Base-by-base conservation (phyloP, 2,888 invertebrate genomes). In the Epinotia demarniana region DNA sequence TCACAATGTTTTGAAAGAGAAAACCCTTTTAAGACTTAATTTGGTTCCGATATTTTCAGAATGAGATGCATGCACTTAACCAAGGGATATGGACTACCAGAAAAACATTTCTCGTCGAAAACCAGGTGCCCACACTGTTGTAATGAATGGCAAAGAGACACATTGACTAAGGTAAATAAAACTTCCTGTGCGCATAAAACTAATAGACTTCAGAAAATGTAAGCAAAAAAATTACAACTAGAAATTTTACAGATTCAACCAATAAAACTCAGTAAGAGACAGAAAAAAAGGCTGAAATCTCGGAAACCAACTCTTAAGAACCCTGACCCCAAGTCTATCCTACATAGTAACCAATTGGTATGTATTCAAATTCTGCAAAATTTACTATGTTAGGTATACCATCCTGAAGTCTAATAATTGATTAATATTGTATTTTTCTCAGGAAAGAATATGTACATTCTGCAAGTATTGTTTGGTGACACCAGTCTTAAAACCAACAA, bases 371-470 rank as follows among this genome's bases (percentile, higher is more conserved):
- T 43, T 9, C 19, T 58, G 72, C 66, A 69, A 43, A 5, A 19
- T 13, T 16, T 8, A 19, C 16, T 68, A 23, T 60, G 1, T 8
- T 2, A 2, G 8, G n/a, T 53, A 9, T n/a, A 19, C 12, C 27
- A 33, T 2, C 0, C 9, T n/a, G 33, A 60, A 43, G 43, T 39
- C 6, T 18, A n/a, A 6, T 55, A 16, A 57, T 46, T 11, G 12
- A 6, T 57, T 19, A 57, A 23, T 11, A 58, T 46, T 46, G 1
- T 46, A 53, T 60, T 23, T 69, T n/a, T 60, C 13, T 74, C 82
- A 93, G 93, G 89, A 87, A 83, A 87, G 86, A 82, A 83, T 83
- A 13, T 94, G 93, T 78, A 75, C 82, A 68, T 90, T 93, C 78
- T 94, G 94, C 79, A 86, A 84, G 68, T 81, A 89, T 49, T 84